Evolutionary conservation across 1,140 invertebrate genomes (phyloP), one percentile per base, ranked within the genome.

Genomic region (Neodiprion fabricii): DNA sequence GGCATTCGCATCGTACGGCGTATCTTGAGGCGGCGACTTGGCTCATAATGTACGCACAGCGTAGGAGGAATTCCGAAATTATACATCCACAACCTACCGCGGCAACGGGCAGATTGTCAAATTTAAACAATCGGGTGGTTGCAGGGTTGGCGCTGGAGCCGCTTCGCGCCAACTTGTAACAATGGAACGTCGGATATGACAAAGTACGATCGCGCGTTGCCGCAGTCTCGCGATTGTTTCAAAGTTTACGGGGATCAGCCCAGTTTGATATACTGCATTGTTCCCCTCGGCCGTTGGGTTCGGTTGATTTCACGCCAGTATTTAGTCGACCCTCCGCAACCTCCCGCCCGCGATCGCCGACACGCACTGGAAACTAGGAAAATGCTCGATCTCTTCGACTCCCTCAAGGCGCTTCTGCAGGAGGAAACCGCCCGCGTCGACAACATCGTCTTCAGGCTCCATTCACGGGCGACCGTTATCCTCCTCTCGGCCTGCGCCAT

Each of bases 361-460:
- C n/a, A 40, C 61, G 28, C 28, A 40, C 28, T 5, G 28, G 28
- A 47, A 12, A 66, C 9, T 53, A 48, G 65, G 28, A 77, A 17
- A 70, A 84, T 83, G 82, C 70, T 84, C 61, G 81, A 83, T 28
- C 72, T 84, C 9, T 78, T 83, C 23, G 70, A 75, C 70, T 79
- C 80, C 23, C 73, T 84, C 10, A 82, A 80, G 69, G 76, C 75
- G 17, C 76, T 84, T 7, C 53, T 80, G 11, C 75, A 73, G 53
- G 72, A 71, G 40, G 79, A 81, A 65, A 69, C 72, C 21, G 61
- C n/a, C 21, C 67, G 71, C 49, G 79, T 81, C 49, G 84, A 87
- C 73, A 86, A 88, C 75, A 70, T 83, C 9, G 79, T 83, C 11
- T 86, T 86, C 67, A 78, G 82, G 69, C 75, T 88, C 61, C 82